Evolutionary conservation across 1,140 invertebrate species (phyloP), one percentile per base, ranked within the genome.

Genomic region (Bombus waltoni): DNA sequence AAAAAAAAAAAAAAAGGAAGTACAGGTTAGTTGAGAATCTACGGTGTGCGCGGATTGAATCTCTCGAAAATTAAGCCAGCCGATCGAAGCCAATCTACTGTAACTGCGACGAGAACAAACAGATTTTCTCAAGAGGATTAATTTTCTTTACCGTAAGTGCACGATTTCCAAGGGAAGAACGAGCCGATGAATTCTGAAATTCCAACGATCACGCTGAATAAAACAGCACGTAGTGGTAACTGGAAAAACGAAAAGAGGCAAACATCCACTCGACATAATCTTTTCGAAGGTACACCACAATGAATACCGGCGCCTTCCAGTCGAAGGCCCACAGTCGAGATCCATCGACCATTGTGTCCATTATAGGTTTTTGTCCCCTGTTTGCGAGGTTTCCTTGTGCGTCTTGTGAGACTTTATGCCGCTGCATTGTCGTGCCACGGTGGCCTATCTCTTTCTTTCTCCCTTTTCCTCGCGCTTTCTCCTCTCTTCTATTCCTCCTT

Each of bases 221-320:
- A 47, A 47, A 47, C 28, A 47, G 70, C 10, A 22, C 65, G 65
- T 15, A 66, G 65, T n/a, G 5, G 28, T 65, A 15, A 32, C 28
- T n/a, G 35, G 44, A 38, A 32, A 57, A 73, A 77, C 44, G 86
- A 74, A 90, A 88, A 87, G 66, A 85, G 71, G 82, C 87, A 88
- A 91, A 91, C 89, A 35, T 89, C 86, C 86, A 91, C 89, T 92
- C 87, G 87, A 92, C 86, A 44, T 92, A 92, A 93, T 92, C 88
- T 93, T 88, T 91, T 84, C 65, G 80, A 89, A 86, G 88, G 75
- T 81, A 85, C 42, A 70, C 15, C 74, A 32, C 81, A 66, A 91
- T 87, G 91, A 92, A 88, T 89, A 77, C 84, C 85, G 91, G 88
- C 88, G 88, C 88, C 90, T 91, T 87, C 77, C 81, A 81, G 79